Evolutionary conservation across 2,797 vertebrate genomes (phyloP), one percentile per base, ranked within the genome.

Genomic region (Clamator glandarius): DNA sequence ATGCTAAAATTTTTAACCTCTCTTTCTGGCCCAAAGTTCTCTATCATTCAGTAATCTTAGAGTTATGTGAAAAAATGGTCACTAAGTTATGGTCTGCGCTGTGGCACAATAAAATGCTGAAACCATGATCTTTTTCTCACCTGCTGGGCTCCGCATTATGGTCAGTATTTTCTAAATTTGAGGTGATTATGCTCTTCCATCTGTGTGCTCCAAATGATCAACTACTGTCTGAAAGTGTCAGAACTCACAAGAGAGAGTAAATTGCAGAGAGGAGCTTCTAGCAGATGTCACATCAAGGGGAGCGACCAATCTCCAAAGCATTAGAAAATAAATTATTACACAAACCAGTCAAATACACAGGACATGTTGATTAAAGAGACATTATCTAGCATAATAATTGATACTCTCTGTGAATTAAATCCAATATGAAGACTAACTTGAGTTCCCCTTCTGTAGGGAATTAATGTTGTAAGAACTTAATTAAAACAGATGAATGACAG

Each of bases 271-370:
- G 42, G 8, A 94, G 29, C 15, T 95, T 93, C 84, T 51, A 89
- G 86, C 62, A 96, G 84, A 91, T 92, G 72, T 74, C 66, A 76
- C 72, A 74, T 94, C 72, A 80, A 95, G 79, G 68, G 79, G 46
- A 90, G 80, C 26, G 77, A 87, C 84, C 28, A 50, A 50, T 39
- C 50, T 90, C 64, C 58, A 77, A 66, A 94, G 87, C 52, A 94
- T 93, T 15, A 44, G 57, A 44, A 95, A 94, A 92, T 81, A 84
- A 91, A 66, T 87, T 75, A 76, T 72, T 94, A 55, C 61, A 59
- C 1, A 3, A 90, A 39, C 44, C 57, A 89, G 28, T 14, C 59
- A 87, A 76, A 81, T 50, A 48, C 14, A 72, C 4, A 69, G 1
- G 7, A 55, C 52, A 70, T 26, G 26, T 46, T 82, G 63, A 93